Evolutionary conservation across 2,888 invertebrate genomes (phyloP).

Genomic region (Tanypteryx hageni): DNA sequence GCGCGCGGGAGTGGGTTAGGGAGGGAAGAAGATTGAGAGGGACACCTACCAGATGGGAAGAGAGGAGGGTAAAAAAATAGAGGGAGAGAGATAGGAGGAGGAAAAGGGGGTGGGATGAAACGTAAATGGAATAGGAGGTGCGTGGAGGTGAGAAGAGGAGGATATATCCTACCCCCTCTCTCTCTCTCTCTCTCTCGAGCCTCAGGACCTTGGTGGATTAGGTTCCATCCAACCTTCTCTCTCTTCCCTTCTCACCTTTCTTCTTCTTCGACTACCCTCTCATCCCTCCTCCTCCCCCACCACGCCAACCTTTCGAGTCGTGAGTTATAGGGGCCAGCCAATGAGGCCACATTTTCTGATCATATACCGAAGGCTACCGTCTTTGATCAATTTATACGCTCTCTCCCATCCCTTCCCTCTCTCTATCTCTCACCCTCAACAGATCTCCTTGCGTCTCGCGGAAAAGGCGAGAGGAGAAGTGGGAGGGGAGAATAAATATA

Average conservation of each 20-base stretch:
- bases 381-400: slow-evolving; percentile 57
- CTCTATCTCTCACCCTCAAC: not conserved
- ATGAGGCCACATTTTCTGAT: slow-evolving; percentile 63
- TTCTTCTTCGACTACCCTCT: not conserved
- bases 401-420: not conserved
- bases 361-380: slow-evolving; percentile 52
- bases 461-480: not conserved
- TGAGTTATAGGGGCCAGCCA: slow-evolving; percentile 45
- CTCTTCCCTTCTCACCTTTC: not conserved
- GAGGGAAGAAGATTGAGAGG: not conserved
- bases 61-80: not conserved
- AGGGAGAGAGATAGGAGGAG: not conserved
- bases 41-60: not conserved
- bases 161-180: not conserved
- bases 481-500: not conserved
- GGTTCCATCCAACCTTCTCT: not conserved
- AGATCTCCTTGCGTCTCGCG: not conserved
- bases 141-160: not conserved
- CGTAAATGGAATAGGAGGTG: not conserved
- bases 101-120: not conserved
- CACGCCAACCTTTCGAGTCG: not conserved
- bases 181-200: not conserved
- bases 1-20: not conserved
- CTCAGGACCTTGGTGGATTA: slow-evolving; percentile 23
- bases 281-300: not conserved